Conservation (phyloP, 2,888 invertebrate species). For the Euspilapteryx auroguttella region DNA sequence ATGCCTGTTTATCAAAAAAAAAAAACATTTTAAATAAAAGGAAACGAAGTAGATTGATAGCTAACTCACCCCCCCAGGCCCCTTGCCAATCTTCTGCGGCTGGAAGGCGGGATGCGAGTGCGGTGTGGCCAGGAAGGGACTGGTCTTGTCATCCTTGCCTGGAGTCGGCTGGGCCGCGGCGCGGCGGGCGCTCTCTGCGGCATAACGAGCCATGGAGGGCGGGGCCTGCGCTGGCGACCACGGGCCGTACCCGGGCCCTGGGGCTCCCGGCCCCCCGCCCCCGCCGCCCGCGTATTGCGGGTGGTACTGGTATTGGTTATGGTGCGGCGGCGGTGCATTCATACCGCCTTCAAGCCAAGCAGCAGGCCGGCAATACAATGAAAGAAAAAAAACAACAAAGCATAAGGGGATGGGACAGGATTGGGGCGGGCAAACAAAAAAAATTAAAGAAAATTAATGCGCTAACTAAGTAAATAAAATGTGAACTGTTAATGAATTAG, state of each 20-base stretch:
- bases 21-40: no score
- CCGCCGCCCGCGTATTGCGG: conserved; percentile 47
- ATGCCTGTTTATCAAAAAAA: no score
- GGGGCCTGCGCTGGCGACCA: no score
- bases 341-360: conserved; percentile 62
- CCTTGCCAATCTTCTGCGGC: conserved; percentile 90
- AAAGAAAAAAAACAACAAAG: conserved; percentile 55
- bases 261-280: conserved; percentile 18
- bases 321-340: conserved; percentile 58
- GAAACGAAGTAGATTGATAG: no score
- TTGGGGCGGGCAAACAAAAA: conserved; percentile 33
- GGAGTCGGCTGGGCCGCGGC: conserved; percentile 17
- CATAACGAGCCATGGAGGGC: conserved; percentile 40
- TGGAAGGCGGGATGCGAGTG: conserved; percentile 92
- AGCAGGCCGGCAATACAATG: conserved; percentile 57
- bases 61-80: conserved; percentile 58
- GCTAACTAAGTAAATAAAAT: neutral
- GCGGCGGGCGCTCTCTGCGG: conserved; percentile 48
- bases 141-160: conserved; percentile 68
- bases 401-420: conserved; percentile 46
- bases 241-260: no score
- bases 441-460: conserved; percentile 15
- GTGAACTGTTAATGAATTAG: no score
- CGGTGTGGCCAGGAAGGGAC: conserved; percentile 84
- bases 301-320: conserved; percentile 59